Evolutionary conservation across 1,140 invertebrate genomes (phyloP).

Genomic region (Neotoxoptera formosana): DNA sequence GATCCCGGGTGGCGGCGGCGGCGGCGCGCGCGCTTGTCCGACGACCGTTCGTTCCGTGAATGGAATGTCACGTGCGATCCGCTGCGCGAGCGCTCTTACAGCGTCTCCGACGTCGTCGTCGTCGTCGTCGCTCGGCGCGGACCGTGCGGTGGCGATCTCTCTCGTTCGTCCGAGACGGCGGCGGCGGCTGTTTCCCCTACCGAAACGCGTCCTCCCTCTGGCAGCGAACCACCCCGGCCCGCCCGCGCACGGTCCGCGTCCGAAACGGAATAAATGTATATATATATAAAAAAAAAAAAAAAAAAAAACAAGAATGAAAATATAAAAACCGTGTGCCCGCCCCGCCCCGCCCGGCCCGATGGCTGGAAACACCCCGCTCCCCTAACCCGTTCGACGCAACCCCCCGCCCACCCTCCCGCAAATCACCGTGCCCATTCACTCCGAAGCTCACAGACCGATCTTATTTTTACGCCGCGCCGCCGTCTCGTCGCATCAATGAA

Average conservation of each 20-base stretch:
- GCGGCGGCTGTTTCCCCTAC: slow-evolving; percentile 19
- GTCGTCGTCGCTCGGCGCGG: not conserved
- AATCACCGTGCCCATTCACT: slow-evolving; percentile 41
- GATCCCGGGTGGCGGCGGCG: not conserved
- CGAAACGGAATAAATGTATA: slow-evolving; percentile 3
- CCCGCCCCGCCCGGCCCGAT: not conserved
- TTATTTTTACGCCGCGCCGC: slow-evolving; percentile 34
- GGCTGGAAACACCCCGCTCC: not conserved
- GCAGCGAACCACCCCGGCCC: not conserved
- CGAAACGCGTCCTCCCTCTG: not conserved
- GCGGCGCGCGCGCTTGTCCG: not conserved
- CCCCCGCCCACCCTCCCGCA: not conserved
- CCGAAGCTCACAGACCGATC: not conserved
- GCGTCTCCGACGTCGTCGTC: not conserved
- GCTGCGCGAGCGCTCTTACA: not conserved
- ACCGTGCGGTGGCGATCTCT: not conserved
- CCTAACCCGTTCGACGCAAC: not conserved
- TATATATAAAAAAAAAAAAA: no score
- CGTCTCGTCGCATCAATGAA: slow-evolving; percentile 48
- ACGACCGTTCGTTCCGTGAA: slow-evolving; percentile 41
- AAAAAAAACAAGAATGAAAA: not conserved
- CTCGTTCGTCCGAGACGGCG: not conserved
- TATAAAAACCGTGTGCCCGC: not conserved
- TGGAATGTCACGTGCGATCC: slow-evolving; percentile 54
- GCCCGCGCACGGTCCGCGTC: not conserved